Conservation (phyloP, 2,888 invertebrate genomes). For the Tenthredo amoena region DNA sequence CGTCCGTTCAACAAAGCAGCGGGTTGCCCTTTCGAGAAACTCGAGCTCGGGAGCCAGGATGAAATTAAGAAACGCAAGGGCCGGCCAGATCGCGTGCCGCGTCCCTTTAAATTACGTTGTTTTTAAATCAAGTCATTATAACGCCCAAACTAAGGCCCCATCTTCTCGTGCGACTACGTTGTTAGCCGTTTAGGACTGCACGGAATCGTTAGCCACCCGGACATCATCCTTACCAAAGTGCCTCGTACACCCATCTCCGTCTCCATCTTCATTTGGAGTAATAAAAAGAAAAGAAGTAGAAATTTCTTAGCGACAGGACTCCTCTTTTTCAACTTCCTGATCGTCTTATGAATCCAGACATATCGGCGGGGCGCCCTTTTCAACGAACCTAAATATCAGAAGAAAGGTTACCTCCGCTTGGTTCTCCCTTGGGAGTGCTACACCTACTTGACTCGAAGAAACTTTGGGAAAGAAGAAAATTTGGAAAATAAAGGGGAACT, state of each 20-base stretch:
- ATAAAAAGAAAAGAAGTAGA: neutral
- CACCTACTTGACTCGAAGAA: neutral
- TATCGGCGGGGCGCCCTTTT: slow-evolving; percentile 27
- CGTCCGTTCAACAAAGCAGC: slow-evolving; percentile 25
- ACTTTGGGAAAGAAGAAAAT: slow-evolving; percentile 29
- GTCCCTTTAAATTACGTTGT: slow-evolving; percentile 48
- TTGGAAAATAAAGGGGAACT: slow-evolving; percentile 33
- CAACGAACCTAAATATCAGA: slow-evolving; percentile 61
- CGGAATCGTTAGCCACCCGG: slow-evolving; percentile 21
- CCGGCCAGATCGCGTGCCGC: slow-evolving; percentile 48
- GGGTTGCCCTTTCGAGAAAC: slow-evolving; percentile 28
- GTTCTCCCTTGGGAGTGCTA: slow-evolving; percentile 29
- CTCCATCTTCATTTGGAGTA: neutral
- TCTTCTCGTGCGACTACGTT: slow-evolving; percentile 30
- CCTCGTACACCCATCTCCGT: neutral
- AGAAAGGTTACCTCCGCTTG: slow-evolving; percentile 60
- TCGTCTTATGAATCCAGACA: slow-evolving; percentile 16
- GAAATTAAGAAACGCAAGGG: slow-evolving; percentile 43
- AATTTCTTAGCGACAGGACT: neutral
- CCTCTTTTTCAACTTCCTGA: neutral
- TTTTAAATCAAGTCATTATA: slow-evolving; percentile 52
- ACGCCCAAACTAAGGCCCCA: slow-evolving; percentile 36
- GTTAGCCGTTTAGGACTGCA: slow-evolving; percentile 32
- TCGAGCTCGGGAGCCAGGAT: slow-evolving; percentile 30
- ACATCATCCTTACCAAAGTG: neutral